A percentile compares a stretch with the other conserved stretches of the same genome.
Evolutionary conservation across 2,888 invertebrate genomes (phyloP).

Genomic region (Lypha dubia): DNA sequence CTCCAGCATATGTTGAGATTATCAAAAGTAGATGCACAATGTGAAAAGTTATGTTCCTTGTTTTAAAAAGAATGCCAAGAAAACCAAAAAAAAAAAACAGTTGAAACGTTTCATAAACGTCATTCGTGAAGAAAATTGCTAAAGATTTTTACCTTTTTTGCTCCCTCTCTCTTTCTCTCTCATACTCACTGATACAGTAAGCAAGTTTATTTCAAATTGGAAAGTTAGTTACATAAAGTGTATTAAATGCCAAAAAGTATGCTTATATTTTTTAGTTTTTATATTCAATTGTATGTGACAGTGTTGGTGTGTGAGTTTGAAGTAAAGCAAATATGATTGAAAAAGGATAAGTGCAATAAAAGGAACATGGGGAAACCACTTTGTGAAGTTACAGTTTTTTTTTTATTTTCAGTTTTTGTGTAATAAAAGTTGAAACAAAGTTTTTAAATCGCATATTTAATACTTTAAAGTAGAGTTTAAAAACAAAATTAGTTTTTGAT

Average conservation of each 20-base stretch:
- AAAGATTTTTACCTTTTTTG: conserved; percentile 71
- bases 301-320: background rate
- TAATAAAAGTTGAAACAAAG: conserved; percentile 36
- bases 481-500: conserved; percentile 40
- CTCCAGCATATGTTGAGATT: conserved; percentile 69
- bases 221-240: conserved; percentile 61
- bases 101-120: conserved; percentile 72
- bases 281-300: conserved; percentile 22
- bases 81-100: background rate
- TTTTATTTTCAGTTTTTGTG: conserved; percentile 15
- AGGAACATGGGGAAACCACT: conserved; percentile 45
- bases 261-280: conserved; percentile 31
- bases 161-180: conserved; percentile 3
- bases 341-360: conserved; percentile 33
- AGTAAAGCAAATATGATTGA: conserved; percentile 55
- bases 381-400: conserved; percentile 32
- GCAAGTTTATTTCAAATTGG: conserved; percentile 46
- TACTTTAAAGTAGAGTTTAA: conserved; percentile 40
- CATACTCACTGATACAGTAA: background rate
- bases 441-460: conserved; percentile 52
- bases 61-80: background rate
- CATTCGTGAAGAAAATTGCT: conserved; percentile 80
- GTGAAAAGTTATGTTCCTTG: conserved; percentile 21
- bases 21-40: conserved; percentile 65
- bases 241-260: conserved; percentile 63